Conservation (phyloP, 2,888 invertebrate species). For the Andrena bucephala region DNA sequence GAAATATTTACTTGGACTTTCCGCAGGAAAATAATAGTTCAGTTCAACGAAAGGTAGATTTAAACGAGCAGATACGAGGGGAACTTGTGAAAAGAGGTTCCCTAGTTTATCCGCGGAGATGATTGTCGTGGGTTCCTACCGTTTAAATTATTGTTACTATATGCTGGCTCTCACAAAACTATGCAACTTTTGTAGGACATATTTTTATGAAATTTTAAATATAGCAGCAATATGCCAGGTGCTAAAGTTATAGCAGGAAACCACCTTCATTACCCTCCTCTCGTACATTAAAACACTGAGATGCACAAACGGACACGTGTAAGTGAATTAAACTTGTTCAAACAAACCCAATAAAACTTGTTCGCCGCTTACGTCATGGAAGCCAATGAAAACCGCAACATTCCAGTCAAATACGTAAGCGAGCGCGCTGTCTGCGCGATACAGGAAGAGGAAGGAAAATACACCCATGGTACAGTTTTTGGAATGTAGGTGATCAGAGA, state of each 20-base stretch:
- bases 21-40: background rate
- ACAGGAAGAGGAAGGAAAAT: constrained; percentile 33
- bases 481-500: constrained; percentile 26
- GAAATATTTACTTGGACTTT: background rate
- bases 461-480: background rate
- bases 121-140: no score
- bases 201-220: no score
- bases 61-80: background rate
- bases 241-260: no score
- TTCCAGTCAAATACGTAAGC: background rate
- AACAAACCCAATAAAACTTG: background rate
- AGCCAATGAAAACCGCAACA: background rate
- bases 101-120: no score
- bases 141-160: no score
- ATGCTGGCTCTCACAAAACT: no score
- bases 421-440: background rate
- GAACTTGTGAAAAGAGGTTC: background rate
- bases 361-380: background rate
- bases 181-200: no score
- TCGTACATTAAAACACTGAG: no score
- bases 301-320: no score
- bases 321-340: no score
- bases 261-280: no score
- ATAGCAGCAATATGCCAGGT: no score
- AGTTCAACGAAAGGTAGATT: background rate